Evolutionary conservation across 2,888 invertebrate species (phyloP).

Genomic region (Catocala nupta): DNA sequence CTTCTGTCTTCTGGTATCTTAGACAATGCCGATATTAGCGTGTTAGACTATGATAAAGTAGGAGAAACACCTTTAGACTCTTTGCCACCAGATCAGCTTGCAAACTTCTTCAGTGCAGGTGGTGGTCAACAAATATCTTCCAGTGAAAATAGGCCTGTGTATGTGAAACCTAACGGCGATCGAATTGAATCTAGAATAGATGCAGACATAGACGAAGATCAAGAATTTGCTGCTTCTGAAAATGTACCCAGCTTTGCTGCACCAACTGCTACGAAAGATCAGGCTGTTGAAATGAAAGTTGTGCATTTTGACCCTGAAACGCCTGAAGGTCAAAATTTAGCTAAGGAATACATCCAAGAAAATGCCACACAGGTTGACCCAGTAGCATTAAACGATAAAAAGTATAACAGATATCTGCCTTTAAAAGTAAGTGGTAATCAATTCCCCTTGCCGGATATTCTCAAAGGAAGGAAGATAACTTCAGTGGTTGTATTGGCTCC

Average conservation of each 20-base stretch:
- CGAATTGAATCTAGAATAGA: constrained; percentile 82
- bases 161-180: constrained; percentile 89
- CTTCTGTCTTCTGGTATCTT: constrained; percentile 94
- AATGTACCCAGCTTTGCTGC: constrained; percentile 76
- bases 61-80: constrained; percentile 94
- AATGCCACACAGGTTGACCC: constrained; percentile 92
- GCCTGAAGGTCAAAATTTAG: constrained; percentile 90
- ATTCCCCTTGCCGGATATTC: constrained; percentile 93
- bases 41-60: constrained; percentile 95
- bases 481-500: constrained; percentile 95
- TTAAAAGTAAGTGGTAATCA: constrained; percentile 94
- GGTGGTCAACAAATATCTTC: constrained; percentile 91
- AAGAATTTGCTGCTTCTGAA: constrained; percentile 88
- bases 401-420: constrained; percentile 94
- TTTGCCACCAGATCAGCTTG: constrained; percentile 94
- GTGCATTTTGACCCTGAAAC: constrained; percentile 93
- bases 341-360: constrained; percentile 90
- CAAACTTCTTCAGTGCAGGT: constrained; percentile 95
- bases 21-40: constrained; percentile 95
- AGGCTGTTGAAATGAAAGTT: constrained; percentile 94
- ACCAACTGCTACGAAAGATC: constrained; percentile 67
- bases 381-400: constrained; percentile 91
- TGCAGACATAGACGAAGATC: constrained; percentile 82
- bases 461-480: constrained; percentile 92
- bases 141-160: constrained; percentile 90